Conservation (phyloP, 2,797 vertebrate genomes). For the Gymnodraco acuticeps region DNA sequence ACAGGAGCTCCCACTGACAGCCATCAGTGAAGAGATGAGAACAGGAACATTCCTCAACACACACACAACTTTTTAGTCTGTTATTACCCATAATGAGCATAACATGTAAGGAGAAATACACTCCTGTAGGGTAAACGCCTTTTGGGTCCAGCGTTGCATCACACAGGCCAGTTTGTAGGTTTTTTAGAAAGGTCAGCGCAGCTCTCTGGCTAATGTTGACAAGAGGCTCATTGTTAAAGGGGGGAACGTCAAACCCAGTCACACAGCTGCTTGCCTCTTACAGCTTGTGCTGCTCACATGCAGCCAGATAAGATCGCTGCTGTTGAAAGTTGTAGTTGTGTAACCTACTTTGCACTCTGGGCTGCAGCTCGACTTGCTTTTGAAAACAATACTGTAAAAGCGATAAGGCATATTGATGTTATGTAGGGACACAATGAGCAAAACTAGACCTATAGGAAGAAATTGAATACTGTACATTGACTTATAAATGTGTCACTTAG, state of each 20-base stretch:
- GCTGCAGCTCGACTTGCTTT: conserved; percentile 48
- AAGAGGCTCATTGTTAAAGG: conserved; percentile 70
- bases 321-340: conserved; percentile 64
- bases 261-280: conserved; percentile 70
- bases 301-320: conserved; percentile 74
- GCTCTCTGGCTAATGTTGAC: conserved; percentile 63
- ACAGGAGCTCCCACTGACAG: conserved; percentile 59
- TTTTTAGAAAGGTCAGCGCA: conserved; percentile 69
- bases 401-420: conserved; percentile 10
- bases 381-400: conserved; percentile 12
- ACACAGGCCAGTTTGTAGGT: conserved; percentile 41
- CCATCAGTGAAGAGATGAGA: conserved; percentile 33
- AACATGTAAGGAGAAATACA: background rate
- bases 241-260: conserved; percentile 66
- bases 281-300: conserved; percentile 60
- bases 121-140: conserved; percentile 20
- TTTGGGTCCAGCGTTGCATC: conserved; percentile 24
- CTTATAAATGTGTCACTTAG: background rate
- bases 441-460: background rate
- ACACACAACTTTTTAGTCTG: conserved; percentile 12
- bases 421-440: background rate
- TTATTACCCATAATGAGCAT: conserved; percentile 16
- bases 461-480: background rate
- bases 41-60: conserved; percentile 9
- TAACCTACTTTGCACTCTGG: conserved; percentile 65